phyloP scores from a whole-genome alignment of 2,888 invertebrate species.

The Chouioia cunea region DNA sequence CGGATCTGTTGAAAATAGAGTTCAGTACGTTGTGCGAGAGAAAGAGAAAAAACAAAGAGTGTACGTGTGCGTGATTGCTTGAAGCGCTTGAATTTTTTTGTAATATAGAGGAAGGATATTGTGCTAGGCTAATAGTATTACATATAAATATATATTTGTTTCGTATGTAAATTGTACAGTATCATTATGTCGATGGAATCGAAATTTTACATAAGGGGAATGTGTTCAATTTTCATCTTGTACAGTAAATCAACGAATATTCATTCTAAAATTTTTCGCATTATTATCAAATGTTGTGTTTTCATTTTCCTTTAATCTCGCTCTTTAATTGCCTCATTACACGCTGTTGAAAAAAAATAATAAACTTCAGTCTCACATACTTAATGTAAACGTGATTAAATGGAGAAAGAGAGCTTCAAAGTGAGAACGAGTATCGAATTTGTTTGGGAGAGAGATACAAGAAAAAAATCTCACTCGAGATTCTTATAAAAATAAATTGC shows the following conservation, averaged over 20 bases:
- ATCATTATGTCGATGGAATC: slow-evolving; percentile 33
- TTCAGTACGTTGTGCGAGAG: slow-evolving; percentile 6
- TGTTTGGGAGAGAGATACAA: slow-evolving; percentile 25
- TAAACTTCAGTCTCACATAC: slow-evolving; percentile 30
- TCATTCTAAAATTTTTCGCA: slow-evolving; percentile 40
- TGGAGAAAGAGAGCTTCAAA: slow-evolving; percentile 22
- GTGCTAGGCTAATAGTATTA: slow-evolving; percentile 24
- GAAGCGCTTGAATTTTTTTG: slow-evolving; percentile 33
- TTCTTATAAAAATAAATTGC: slow-evolving; percentile 23
- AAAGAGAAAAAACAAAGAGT: no score
- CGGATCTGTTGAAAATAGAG: slow-evolving; percentile 13
- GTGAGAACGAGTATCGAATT: slow-evolving; percentile 20
- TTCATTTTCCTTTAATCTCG: slow-evolving; percentile 30
- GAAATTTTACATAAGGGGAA: slow-evolving; percentile 39
- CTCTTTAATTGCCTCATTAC: slow-evolving; percentile 13
- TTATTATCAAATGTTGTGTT: slow-evolving; percentile 23
- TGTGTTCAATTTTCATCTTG: slow-evolving; percentile 47
- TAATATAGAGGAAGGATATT: slow-evolving; percentile 24
- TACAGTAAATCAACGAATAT: slow-evolving; percentile 46
- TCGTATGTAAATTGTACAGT: slow-evolving; percentile 37
- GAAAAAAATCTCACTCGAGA: slow-evolving; percentile 12
- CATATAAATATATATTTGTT: slow-evolving; percentile 22
- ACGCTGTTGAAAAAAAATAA: background rate
- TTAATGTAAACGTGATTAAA: slow-evolving; percentile 32
- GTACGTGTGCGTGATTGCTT: slow-evolving; percentile 1